phyloP scores from a whole-genome alignment of 1,140 invertebrate species.

The Neodiprion fabricii region DNA sequence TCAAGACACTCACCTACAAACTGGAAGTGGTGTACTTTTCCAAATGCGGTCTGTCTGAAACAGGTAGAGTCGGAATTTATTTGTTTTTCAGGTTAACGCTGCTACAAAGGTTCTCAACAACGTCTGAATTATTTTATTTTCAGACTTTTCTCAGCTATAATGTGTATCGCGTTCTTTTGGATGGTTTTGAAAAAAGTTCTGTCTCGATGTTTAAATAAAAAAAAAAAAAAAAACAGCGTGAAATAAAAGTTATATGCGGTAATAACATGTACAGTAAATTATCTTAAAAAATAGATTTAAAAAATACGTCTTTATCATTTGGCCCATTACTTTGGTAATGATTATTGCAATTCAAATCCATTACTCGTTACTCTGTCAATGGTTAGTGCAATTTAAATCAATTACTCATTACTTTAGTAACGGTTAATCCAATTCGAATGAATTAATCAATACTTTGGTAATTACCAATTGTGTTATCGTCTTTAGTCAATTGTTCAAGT shows the following conservation, averaged over 20 bases:
- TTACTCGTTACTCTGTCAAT: background rate
- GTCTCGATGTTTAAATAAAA: too few relatives aligned
- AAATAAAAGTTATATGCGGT: too few relatives aligned
- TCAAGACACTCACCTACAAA: background rate
- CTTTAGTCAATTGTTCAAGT: background rate
- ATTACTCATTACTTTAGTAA: background rate
- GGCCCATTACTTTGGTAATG: background rate
- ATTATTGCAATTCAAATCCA: background rate
- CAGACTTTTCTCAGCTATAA: too few relatives aligned
- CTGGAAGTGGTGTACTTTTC: background rate
- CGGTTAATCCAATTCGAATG: background rate
- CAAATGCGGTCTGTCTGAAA: background rate
- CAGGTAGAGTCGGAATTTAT: background rate
- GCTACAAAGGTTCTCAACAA: too few relatives aligned
- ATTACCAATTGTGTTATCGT: background rate
- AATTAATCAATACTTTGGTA: background rate
- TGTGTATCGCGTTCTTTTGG: too few relatives aligned
- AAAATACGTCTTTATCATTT: too few relatives aligned
- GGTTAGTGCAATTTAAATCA: background rate
- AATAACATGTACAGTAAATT: too few relatives aligned
- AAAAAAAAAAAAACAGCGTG: too few relatives aligned
- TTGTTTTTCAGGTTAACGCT: too few relatives aligned
- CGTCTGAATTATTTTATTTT: too few relatives aligned
- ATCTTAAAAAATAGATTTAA: too few relatives aligned
- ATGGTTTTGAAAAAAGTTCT: too few relatives aligned